Conservation (phyloP, 2,113 vertebrate genomes). For the Psephotus haematonotus region DNA sequence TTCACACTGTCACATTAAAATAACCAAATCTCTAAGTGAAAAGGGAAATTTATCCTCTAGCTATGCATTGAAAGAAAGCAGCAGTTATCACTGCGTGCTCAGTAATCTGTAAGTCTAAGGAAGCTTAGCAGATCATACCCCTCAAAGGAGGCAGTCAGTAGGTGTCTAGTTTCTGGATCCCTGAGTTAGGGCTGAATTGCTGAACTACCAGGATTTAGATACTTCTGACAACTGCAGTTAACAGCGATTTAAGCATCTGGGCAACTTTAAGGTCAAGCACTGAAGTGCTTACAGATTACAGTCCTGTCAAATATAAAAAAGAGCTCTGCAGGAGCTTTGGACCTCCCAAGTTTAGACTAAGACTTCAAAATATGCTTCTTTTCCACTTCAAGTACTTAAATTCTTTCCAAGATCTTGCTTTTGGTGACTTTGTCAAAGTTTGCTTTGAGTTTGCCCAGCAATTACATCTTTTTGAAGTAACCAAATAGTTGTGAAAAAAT, state of each 20-base stretch:
- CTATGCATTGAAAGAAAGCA: neutral
- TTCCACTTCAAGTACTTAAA: slow-evolving; percentile 22
- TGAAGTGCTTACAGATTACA: slow-evolving; percentile 57
- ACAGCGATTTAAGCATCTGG: slow-evolving; percentile 46
- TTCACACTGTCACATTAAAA: slow-evolving; percentile 5
- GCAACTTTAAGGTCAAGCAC: slow-evolving; percentile 58
- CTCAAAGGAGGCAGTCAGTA: slow-evolving; percentile 32
- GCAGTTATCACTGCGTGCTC: neutral
- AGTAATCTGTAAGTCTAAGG: slow-evolving; percentile 29
- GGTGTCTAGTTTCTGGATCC: slow-evolving; percentile 7
- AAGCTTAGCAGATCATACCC: slow-evolving; percentile 33
- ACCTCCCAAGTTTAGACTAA: slow-evolving; percentile 44
- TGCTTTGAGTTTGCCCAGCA: neutral
- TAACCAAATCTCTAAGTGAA: slow-evolving; percentile 14
- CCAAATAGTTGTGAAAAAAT: neutral
- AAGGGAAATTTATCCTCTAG: neutral
- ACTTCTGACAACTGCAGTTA: slow-evolving; percentile 39
- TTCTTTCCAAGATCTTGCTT: neutral
- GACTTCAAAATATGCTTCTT: slow-evolving; percentile 40
- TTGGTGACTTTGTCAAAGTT: neutral
- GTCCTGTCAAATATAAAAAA: slow-evolving; percentile 44
- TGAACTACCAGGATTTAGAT: slow-evolving; percentile 45
- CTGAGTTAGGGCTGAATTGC: slow-evolving; percentile 14
- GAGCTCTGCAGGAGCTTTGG: slow-evolving; percentile 2
- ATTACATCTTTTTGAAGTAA: neutral